Conservation (phyloP, 1,140 invertebrate genomes). For the Calephelis virginiensis region DNA sequence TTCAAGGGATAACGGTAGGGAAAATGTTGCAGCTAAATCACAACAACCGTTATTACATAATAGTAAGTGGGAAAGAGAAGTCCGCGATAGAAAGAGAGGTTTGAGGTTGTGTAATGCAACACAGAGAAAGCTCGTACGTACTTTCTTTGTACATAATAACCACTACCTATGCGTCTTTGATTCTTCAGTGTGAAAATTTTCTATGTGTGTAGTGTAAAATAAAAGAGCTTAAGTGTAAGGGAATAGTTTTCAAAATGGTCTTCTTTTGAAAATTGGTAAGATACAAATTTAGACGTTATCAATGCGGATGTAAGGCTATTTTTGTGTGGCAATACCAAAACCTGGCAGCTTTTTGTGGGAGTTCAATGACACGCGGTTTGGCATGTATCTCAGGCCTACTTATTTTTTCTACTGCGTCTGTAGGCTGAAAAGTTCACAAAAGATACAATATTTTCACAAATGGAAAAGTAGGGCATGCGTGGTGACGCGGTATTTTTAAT, state of each 20-base stretch:
- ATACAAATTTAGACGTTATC: constrained; percentile 43
- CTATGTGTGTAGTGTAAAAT: constrained; percentile 28
- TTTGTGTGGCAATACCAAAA: constrained; percentile 29
- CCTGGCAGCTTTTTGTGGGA: constrained; percentile 62
- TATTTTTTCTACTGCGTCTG: constrained; percentile 59
- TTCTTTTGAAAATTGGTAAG: constrained; percentile 42
- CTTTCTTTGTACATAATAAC: constrained; percentile 66
- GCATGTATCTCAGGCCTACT: constrained; percentile 63
- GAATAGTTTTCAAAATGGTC: constrained; percentile 62
- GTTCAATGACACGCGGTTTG: constrained; percentile 74
- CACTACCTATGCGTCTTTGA: constrained; percentile 52
- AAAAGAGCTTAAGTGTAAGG: constrained; percentile 58
- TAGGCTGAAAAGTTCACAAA: constrained; percentile 61
- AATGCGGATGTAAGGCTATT: constrained; percentile 38
- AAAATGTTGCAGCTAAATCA: constrained; percentile 73
- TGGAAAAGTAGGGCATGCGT: constrained; percentile 64
- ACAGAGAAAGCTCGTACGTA: constrained; percentile 73
- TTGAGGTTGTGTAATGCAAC: constrained; percentile 69
- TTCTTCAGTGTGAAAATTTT: constrained; percentile 40
- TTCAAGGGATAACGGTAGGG: constrained; percentile 52
- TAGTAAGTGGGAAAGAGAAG: constrained; percentile 55
- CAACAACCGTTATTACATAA: constrained; percentile 76
- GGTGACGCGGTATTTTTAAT: constrained; percentile 45
- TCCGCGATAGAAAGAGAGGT: constrained; percentile 48
- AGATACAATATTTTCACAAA: constrained; percentile 59